Percentiles rank a stretch among this genome's conserved stretches.
Conservation (phyloP, 30 jellyfish, hydroid and myxozoan species). For the Turritopsis rubra region DNA sequence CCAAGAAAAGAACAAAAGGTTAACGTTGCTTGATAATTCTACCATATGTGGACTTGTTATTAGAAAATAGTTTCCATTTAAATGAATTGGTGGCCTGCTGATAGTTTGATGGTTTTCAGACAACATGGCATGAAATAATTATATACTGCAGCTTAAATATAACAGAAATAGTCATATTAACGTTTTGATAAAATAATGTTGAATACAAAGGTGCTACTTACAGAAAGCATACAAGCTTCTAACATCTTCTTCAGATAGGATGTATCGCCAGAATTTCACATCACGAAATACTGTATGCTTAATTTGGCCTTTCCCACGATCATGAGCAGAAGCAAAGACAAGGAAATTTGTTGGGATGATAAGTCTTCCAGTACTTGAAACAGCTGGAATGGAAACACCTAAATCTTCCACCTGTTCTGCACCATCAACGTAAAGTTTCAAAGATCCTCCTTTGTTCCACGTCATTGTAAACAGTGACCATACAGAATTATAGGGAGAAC, state of each 20-base stretch:
- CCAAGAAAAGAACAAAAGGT: too few species aligned
- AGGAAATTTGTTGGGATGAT: background rate
- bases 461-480: background rate
- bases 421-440: background rate
- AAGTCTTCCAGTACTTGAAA: background rate
- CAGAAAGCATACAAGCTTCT: background rate
- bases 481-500: background rate
- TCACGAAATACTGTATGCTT: background rate
- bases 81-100: too few species aligned
- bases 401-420: background rate
- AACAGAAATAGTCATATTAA: too few species aligned
- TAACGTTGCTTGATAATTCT: too few species aligned
- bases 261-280: background rate
- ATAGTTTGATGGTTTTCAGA: too few species aligned
- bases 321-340: background rate
- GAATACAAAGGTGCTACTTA: too few species aligned
- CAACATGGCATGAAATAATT: too few species aligned
- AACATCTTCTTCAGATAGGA: background rate
- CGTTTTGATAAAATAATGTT: too few species aligned
- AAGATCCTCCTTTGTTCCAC: background rate
- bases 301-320: background rate
- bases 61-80: too few species aligned
- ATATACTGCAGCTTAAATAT: too few species aligned
- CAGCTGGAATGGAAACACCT: background rate
- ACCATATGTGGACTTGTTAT: too few species aligned